Base-by-base conservation (phyloP, 1,140 invertebrate species). In the Calephelis nemesis region DNA sequence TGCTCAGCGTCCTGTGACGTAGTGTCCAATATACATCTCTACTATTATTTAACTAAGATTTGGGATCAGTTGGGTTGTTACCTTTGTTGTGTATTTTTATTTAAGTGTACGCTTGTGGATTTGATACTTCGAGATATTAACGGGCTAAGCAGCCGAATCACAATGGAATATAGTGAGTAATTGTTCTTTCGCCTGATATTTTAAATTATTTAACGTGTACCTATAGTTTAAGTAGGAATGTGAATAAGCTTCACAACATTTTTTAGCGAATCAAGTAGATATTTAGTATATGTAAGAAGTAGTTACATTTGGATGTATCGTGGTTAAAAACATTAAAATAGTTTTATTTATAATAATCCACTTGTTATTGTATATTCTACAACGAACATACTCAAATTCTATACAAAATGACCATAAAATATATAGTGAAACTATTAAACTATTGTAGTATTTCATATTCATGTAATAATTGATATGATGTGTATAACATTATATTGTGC, bases 361-460 rank as follows among this genome's bases (percentile, higher is more conserved):
- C 72, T 81, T 81, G 79, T 86, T 83, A 82, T 71, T 50, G 77
- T 82, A 81, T 81, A 80, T 83, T 83, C 63, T 86, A 90, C 85
- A 90, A 90, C 85, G 85, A 88, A 90, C 78, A 83, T 86, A 82
- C 42, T 54, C 13, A 66, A 45, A 52, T 42, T 54, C 39, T 54
- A 66, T 52, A 66, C n/a, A 52, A 58, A 40, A 58, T 66, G 49
- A 19, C 10, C 62, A 63, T 66, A 49, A 54, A 52, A 62, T 58
- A 58, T 15, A 58, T 58, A 58, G 10, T 39, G 30, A 50, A 58
- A 39, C 19, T 58, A 30, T 54, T 30, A 11, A 6, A 12, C 42
- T 45, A 45, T 45, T 45, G 42, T 45, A 12, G 54, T 58, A 58
- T 58, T 58, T 58, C 30, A 30, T 58, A 30, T 58, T 58, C 30